Conservation (phyloP, 2,888 invertebrate genomes). For the Phrixothrix hirtus region DNA sequence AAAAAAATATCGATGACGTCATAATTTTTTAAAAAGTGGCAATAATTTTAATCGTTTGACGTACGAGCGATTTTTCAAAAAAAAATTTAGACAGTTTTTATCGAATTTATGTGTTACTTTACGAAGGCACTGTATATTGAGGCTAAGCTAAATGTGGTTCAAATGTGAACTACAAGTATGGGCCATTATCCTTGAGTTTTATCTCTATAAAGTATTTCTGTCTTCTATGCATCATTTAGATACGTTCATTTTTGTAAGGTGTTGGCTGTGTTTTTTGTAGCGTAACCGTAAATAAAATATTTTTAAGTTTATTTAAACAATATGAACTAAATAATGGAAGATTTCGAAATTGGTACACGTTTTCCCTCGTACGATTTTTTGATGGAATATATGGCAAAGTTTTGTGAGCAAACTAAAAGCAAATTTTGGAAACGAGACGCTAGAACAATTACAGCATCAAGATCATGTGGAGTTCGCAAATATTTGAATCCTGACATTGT, state of each 20-base stretch:
- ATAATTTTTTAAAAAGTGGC: too few species aligned
- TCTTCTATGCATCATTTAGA: background rate
- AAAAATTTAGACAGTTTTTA: too few species aligned
- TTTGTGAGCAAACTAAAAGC: constrained; percentile 30
- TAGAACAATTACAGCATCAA: constrained; percentile 32
- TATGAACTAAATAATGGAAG: constrained; percentile 23
- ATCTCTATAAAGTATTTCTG: too few species aligned
- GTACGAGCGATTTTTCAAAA: too few species aligned
- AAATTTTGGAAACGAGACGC: constrained; percentile 38
- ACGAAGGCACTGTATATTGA: too few species aligned
- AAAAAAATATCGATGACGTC: too few species aligned
- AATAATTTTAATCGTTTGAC: too few species aligned
- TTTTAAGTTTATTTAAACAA: too few species aligned
- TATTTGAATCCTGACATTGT: constrained; percentile 28
- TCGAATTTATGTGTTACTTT: too few species aligned
- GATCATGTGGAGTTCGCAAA: constrained; percentile 15
- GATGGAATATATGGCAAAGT: constrained; percentile 31
- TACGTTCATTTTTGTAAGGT: background rate
- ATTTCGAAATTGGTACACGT: constrained; percentile 25
- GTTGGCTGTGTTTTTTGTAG: background rate
- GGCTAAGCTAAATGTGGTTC: too few species aligned
- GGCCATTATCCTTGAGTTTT: too few species aligned
- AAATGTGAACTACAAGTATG: too few species aligned
- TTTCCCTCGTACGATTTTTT: constrained; percentile 36
- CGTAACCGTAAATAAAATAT: background rate